phyloP scores from a whole-genome alignment of 2,797 vertebrate genomes.

The Sebastes minor region DNA sequence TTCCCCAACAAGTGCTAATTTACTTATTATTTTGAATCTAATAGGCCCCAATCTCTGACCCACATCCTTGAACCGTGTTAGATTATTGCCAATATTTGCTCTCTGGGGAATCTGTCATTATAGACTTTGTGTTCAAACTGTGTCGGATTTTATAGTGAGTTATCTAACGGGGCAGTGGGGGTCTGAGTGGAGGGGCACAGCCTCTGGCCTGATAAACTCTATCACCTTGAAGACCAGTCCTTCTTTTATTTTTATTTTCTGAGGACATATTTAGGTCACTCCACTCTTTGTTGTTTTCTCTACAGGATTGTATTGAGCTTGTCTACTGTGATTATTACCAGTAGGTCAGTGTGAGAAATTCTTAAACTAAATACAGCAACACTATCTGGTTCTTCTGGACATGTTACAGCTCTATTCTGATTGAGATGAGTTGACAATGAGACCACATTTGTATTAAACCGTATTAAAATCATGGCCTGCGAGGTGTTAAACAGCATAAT shows the following conservation, averaged over 20 bases:
- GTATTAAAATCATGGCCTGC: neutral
- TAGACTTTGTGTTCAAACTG: conserved; percentile 14
- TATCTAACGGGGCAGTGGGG: conserved; percentile 18
- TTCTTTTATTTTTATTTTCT: conserved; percentile 57
- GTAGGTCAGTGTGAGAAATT: conserved; percentile 1
- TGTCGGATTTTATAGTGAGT: conserved; percentile 28
- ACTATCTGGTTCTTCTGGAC: neutral
- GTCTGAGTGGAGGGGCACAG: conserved; percentile 30
- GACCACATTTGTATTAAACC: neutral
- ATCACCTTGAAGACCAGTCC: conserved; percentile 51
- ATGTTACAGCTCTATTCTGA: neutral
- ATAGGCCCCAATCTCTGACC: neutral
- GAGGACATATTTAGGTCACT: conserved; percentile 65
- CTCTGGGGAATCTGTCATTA: neutral
- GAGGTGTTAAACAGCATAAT: neutral
- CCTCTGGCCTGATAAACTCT: conserved; percentile 53
- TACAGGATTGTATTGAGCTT: conserved; percentile 14
- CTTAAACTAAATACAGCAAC: neutral
- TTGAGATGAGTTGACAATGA: neutral
- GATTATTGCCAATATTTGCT: conserved; percentile 1
- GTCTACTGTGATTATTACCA: conserved; percentile 12
- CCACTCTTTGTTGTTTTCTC: conserved; percentile 46
- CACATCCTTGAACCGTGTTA: neutral
- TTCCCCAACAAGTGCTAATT: conserved; percentile 23
- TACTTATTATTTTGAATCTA: neutral